Percentiles rank a stretch among this genome's conserved stretches.
Evolutionary conservation across 1,140 invertebrate genomes (phyloP).

Genomic region (Heliothis virescens): DNA sequence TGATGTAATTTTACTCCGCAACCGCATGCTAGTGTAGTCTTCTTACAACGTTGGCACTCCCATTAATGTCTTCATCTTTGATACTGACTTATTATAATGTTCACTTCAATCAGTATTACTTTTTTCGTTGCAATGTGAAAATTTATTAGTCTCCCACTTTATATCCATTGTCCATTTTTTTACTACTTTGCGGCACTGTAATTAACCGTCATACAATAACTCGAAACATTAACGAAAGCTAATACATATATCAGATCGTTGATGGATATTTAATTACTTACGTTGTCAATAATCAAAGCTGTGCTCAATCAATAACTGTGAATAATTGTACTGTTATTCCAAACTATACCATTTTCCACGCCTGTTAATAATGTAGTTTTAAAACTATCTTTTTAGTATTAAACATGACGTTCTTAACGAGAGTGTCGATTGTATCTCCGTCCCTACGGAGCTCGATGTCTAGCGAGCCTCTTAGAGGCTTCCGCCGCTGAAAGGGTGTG

Average conservation of each 20-base stretch:
- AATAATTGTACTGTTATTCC: too few species aligned
- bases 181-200: too few species aligned
- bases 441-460: constrained; percentile 64
- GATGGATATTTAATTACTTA: too few species aligned
- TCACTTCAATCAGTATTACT: too few species aligned
- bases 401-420: constrained; percentile 48
- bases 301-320: too few species aligned
- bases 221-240: too few species aligned
- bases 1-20: constrained; percentile 74
- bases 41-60: constrained; percentile 53
- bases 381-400: constrained; percentile 1
- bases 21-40: constrained; percentile 66
- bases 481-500: constrained; percentile 79
- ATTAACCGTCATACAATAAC: too few species aligned
- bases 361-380: not conserved
- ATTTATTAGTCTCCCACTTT: too few species aligned
- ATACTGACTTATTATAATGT: not conserved
- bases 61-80: constrained; percentile 52
- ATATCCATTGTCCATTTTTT: too few species aligned
- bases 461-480: constrained; percentile 71
- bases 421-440: constrained; percentile 46
- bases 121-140: too few species aligned
- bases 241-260: too few species aligned
- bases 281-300: too few species aligned
- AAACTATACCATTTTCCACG: not conserved